Conservation (phyloP, 2,797 vertebrate genomes). For the Ptychadena robeensis region DNA sequence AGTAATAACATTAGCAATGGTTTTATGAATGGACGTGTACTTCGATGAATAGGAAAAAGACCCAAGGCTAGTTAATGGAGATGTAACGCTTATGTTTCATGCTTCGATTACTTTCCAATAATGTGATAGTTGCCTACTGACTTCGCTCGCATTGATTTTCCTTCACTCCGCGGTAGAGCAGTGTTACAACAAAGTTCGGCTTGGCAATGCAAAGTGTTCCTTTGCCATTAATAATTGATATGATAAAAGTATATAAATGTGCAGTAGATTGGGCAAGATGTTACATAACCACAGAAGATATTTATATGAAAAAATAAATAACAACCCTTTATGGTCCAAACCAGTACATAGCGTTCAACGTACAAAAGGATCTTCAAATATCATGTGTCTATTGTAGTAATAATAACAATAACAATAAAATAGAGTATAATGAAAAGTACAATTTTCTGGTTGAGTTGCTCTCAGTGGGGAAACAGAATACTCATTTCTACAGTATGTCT, state of each 20-base stretch:
- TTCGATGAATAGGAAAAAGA: neutral
- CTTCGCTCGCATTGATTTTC: neutral
- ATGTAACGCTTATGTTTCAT: neutral
- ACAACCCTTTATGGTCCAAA: neutral
- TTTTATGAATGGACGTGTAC: neutral
- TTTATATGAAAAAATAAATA: neutral
- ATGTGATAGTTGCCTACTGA: slow-evolving; percentile 5
- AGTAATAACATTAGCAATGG: neutral
- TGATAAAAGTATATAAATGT: neutral
- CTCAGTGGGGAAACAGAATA: too few relatives aligned
- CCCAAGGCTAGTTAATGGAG: neutral
- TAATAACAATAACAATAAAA: too few relatives aligned
- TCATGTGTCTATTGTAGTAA: too few relatives aligned
- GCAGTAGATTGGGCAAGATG: neutral
- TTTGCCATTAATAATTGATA: slow-evolving; percentile 23
- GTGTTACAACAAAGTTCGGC: neutral
- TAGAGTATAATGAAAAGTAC: too few relatives aligned
- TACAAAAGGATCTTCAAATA: too few relatives aligned
- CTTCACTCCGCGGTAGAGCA: neutral
- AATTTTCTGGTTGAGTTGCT: too few relatives aligned
- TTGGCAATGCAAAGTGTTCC: neutral
- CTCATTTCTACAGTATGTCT: too few relatives aligned
- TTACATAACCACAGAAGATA: neutral
- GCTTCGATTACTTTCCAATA: slow-evolving; percentile 2
- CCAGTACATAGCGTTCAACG: neutral